Base-by-base conservation (phyloP, 2,113 vertebrate species). In the Psilopsiagon aymara region DNA sequence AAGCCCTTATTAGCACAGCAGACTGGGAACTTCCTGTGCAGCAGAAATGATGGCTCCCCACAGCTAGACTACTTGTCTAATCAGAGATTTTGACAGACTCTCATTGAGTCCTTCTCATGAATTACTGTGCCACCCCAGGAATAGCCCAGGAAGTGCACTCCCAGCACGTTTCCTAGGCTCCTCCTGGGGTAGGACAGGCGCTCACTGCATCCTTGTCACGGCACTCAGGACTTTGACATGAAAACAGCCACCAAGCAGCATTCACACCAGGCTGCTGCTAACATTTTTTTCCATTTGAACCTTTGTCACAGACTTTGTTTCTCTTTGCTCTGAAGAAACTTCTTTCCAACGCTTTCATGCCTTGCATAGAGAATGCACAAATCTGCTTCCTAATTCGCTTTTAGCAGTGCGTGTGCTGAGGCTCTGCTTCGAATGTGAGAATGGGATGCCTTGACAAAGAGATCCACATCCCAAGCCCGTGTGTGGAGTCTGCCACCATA, bases 401-500 rank as follows among this genome's bases (percentile, higher is more conserved):
- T 96, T 86, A 83, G 80, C 88, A 52, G 44, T 52, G 82, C 73
- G 90, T 94, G 53, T 60, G 33, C 71, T 44, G 47, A 86, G 55
- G 51, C 47, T 96, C 37, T 70, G 25, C 76, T 88, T 83, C 0
- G 0, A 88, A 90, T 71, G 85, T 86, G 90, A 94, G 93, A 97
- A 96, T 88, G 92, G 73, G 73, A 92, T 75, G 90, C 85, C 68
- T 84, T 47, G 39, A 83, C 53, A 78, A 96, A 90, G 37, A 81
- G 68, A 17, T 59, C 68, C 59, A 28, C 60, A 71, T 47, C 79
- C 71, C 68, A 86, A 75, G 55, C 82, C 55, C 76, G 71, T 93
- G 73, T 64, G 64, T 73, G 64, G 60, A 92, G 95, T 96, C 94
- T 97, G 90, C 82, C 92, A 96, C 90, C 68, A 37, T 78, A 92